phyloP scores from a whole-genome alignment of 1,140 invertebrate genomes.

The Dolichoris vasculosae region DNA sequence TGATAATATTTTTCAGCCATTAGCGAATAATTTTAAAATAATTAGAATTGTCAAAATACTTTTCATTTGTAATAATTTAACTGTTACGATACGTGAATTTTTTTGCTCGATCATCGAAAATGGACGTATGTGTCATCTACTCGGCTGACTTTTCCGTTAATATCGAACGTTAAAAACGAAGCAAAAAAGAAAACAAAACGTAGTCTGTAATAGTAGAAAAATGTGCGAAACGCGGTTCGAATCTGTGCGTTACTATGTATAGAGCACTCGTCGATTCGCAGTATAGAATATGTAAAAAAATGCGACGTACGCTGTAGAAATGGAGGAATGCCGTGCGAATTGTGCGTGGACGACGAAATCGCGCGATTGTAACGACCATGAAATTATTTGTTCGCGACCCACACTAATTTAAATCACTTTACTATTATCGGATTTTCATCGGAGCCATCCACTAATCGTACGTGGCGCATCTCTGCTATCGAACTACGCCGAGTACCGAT shows the following conservation, averaged over 20 bases:
- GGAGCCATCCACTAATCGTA: constrained; percentile 20
- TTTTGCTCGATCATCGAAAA: constrained; percentile 23
- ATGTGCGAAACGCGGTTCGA: neutral
- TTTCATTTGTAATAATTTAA: neutral
- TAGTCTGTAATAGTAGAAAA: neutral
- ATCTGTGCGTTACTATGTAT: neutral
- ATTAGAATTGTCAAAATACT: neutral
- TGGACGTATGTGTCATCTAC: neutral
- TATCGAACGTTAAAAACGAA: neutral
- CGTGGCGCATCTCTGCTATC: neutral
- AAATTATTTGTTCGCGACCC: constrained; percentile 25
- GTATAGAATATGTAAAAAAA: neutral
- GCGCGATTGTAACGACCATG: constrained; percentile 9
- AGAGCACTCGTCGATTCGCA: neutral
- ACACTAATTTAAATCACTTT: constrained; percentile 38
- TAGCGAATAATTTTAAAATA: too few relatives aligned
- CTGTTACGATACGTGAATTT: neutral
- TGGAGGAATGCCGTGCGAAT: neutral
- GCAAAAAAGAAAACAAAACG: neutral
- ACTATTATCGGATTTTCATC: constrained; percentile 35
- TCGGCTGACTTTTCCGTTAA: neutral
- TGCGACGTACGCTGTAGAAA: neutral
- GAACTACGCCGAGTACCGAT: neutral
- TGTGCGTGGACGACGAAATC: constrained; percentile 13
- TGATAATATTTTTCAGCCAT: too few relatives aligned